Evolutionary conservation across 2,888 invertebrate genomes (phyloP).

Genomic region (Sycophila texana): DNA sequence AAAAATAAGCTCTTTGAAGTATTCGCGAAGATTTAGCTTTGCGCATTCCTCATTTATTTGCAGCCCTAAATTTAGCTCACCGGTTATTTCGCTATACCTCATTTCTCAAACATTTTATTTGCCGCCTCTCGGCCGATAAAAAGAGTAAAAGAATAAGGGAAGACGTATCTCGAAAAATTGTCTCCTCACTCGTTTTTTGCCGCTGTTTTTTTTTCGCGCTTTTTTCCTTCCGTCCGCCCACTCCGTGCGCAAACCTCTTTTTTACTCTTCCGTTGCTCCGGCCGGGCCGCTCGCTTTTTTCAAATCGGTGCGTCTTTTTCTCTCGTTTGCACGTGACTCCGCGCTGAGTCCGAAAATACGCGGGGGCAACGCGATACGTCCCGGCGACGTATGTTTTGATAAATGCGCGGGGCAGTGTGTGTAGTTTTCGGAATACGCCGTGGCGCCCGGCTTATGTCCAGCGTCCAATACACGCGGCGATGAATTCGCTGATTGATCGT

Average conservation of each 20-base stretch:
- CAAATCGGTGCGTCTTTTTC: background rate
- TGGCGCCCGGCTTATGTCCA: background rate
- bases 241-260: background rate
- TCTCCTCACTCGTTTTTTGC: background rate
- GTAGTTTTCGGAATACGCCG: background rate
- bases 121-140: background rate
- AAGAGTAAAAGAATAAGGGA: no score
- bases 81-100: background rate
- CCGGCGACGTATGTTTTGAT: background rate
- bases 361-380: background rate
- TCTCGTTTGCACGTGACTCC: background rate
- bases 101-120: conserved; percentile 25
- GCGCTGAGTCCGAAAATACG: conserved; percentile 1
- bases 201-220: background rate
- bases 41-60: background rate
- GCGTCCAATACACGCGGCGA: background rate
- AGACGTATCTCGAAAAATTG: background rate
- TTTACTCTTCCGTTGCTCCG: background rate
- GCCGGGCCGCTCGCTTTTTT: background rate
- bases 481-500: conserved; percentile 17
- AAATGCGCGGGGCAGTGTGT: conserved; percentile 4
- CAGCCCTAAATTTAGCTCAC: background rate
- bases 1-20: conserved; percentile 19
- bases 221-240: no score
- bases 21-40: background rate